These are phyloP conservation scores for Hepsetus odoe DNA, from an alignment of 2,113 vertebrate species.

Conservation along the genomic window DNA sequence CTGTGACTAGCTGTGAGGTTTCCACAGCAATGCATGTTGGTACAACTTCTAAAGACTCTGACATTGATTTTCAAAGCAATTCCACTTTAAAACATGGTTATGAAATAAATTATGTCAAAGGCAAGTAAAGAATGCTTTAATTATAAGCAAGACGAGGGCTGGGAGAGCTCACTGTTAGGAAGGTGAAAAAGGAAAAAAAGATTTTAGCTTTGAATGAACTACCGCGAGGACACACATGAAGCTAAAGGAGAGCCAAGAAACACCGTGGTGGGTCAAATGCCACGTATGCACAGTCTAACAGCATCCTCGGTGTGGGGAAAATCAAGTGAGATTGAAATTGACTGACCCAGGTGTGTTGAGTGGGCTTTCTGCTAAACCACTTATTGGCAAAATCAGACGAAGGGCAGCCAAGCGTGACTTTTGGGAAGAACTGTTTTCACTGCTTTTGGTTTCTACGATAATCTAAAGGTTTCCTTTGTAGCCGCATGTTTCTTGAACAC, in stretches of 20 bases:
- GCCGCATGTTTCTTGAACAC: neutral
- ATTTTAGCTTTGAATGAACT: neutral
- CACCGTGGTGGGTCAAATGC: neutral
- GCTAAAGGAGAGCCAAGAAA: neutral
- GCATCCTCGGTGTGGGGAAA: neutral
- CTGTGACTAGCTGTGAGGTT: neutral
- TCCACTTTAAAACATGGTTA: constrained; percentile 6
- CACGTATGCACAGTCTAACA: neutral
- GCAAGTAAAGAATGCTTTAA: neutral
- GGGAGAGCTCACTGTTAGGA: neutral
- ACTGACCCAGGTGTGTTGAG: neutral
- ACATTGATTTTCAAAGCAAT: constrained; percentile 6
- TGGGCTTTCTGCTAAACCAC: neutral
- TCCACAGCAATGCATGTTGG: neutral
- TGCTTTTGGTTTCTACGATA: neutral
- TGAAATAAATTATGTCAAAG: neutral
- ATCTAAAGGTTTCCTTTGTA: neutral
- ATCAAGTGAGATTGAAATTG: neutral
- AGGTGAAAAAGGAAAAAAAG: neutral
- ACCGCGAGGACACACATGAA: neutral
- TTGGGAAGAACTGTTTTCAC: neutral
- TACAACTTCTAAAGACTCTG: neutral
- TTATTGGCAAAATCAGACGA: neutral
- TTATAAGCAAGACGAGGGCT: neutral
- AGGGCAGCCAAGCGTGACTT: constrained; percentile 8